These are phyloP conservation scores for Eublepharis macularius DNA, from an alignment of 2,113 vertebrate species.

Conservation along the genomic window DNA sequence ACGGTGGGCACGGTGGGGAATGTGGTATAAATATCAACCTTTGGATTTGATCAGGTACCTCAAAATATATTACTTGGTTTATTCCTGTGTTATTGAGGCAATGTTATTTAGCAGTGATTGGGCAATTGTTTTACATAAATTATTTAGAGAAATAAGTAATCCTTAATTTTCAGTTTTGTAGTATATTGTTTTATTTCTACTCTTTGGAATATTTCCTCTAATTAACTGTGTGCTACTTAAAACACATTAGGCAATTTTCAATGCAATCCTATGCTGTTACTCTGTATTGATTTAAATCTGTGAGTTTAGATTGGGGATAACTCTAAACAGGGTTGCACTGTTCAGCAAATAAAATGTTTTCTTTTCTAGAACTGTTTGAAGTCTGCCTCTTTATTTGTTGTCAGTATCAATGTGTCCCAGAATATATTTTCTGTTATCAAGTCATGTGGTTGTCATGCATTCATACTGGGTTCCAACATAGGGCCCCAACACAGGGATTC, in stretches of 20 bases:
- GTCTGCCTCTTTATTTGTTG: too few relatives aligned
- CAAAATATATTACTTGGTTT: constrained; percentile 23
- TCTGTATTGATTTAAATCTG: too few relatives aligned
- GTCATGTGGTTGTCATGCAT: not conserved
- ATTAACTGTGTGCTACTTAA: not conserved
- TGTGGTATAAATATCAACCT: constrained; percentile 99
- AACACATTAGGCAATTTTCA: too few relatives aligned
- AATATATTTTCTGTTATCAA: too few relatives aligned
- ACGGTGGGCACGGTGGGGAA: constrained; percentile 98
- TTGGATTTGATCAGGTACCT: constrained; percentile 95
- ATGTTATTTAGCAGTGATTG: not conserved
- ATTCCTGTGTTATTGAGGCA: not conserved
- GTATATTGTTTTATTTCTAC: not conserved
- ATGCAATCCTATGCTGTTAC: too few relatives aligned
- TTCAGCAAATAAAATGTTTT: not conserved
- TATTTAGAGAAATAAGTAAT: not conserved
- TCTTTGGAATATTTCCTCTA: not conserved
- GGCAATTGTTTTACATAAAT: not conserved
- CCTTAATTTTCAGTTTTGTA: not conserved
- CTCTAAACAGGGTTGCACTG: too few relatives aligned
- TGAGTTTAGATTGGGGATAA: too few relatives aligned
- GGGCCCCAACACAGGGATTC: not conserved
- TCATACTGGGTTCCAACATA: not conserved
- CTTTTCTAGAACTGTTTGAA: too few relatives aligned
- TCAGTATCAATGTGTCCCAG: too few relatives aligned